Base-by-base conservation (phyloP, 1,140 invertebrate species). In the Sarcophaga bullata region DNA sequence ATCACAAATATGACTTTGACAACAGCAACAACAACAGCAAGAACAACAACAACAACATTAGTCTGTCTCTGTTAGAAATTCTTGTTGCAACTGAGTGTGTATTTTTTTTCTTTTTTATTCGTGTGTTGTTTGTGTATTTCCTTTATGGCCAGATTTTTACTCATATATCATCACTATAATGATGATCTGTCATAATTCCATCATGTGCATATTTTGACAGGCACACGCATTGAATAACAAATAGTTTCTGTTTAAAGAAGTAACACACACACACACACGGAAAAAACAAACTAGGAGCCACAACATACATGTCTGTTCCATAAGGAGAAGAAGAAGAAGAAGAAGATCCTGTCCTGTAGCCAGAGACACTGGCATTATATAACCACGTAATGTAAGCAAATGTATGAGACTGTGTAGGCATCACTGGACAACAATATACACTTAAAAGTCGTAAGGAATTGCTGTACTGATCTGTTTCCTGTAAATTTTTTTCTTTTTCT, bases 141-240 rank as follows among this genome's bases (percentile, higher is more conserved):
- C 25, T 37, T 37, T 37, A 37, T 37, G 37, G 19, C 17, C 19
- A 13, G 72, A 50, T 81, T 83, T 73, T 52, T 72, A 78, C 73
- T 83, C 78, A 83, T 46, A 80, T 83, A 80, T 83, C 82, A 83
- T 80, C 78, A 82, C 78, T 49, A 83, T 83, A 78, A 83, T 83
- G 80, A 83, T 80, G 82, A 83, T 80, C 82, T 83, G 82, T 83
- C 82, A 83, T 83, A 83, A 83, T 83, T 83, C 82, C 82, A 83
- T 83, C 80, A 80, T 73, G 25, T 37, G 78, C 82, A 83, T 83
- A 78, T 83, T 83, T 83, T 81, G 82, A 83, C 82, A 83, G 73
- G 78, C 82, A 83, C 52, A 62, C 80, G 78, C 68, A 80, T 72
- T 52, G 82, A 81, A 83, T 83, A 80, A 58, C 75, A 78, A 78